phyloP scores from a whole-genome alignment of 2,888 invertebrate species.

The Myopa testacea region DNA sequence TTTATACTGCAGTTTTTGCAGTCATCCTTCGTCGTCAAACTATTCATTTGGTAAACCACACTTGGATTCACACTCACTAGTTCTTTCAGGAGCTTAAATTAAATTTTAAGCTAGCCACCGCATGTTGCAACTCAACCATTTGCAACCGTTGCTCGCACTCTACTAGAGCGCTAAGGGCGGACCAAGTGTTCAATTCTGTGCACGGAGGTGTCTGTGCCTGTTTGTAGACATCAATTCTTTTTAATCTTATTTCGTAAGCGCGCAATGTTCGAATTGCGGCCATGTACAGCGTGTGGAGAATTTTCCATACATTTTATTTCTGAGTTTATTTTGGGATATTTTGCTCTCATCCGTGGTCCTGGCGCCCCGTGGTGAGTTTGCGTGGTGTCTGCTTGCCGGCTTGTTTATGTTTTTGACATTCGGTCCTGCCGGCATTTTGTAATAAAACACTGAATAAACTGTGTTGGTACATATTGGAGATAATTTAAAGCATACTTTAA shows the following conservation, averaged over 20 bases:
- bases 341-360: background rate
- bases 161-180: conserved; percentile 66
- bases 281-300: background rate
- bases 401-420: conserved; percentile 61
- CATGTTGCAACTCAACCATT: conserved; percentile 65
- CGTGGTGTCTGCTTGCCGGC: conserved; percentile 55
- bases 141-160: conserved; percentile 68
- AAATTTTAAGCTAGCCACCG: conserved; percentile 40
- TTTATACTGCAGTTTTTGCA: background rate
- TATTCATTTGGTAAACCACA: background rate
- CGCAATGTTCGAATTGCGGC: conserved; percentile 15
- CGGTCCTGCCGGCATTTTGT: conserved; percentile 50
- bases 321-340: conserved; percentile 19
- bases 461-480: conserved; percentile 20
- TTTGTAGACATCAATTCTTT: conserved; percentile 18
- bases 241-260: conserved; percentile 14
- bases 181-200: conserved; percentile 54
- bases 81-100: conserved; percentile 21
- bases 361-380: conserved; percentile 45
- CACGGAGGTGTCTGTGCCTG: conserved; percentile 29
- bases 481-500: conserved; percentile 13
- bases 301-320: background rate
- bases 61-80: conserved; percentile 2
- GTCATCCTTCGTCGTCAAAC: background rate
- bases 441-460: conserved; percentile 16